Conservation (phyloP, 2,113 vertebrate genomes). For the Martes martes region DNA sequence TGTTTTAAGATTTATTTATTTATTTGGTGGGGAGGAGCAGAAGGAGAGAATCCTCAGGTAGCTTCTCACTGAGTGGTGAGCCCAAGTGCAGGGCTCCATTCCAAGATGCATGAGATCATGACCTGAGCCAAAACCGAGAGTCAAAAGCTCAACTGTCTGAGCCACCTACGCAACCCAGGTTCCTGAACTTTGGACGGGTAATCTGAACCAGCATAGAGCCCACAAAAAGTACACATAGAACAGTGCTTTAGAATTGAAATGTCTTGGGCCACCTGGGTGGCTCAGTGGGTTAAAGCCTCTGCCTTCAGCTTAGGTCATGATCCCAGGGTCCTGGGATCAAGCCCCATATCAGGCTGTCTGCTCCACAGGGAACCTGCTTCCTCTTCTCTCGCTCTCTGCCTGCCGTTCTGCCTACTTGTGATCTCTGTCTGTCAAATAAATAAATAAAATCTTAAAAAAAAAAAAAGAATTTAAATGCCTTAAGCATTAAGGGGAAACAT, state of each 20-base stretch:
- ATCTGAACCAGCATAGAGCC: fast-evolving
- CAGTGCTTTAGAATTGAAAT: neutral
- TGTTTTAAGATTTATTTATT: neutral
- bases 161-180: neutral
- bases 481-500: neutral
- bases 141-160: neutral
- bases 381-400: too few relatives aligned
- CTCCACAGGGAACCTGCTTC: too few relatives aligned
- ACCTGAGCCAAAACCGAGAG: neutral
- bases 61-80: neutral
- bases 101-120: neutral
- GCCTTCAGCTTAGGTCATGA: too few relatives aligned
- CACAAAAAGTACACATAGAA: neutral
- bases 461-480: neutral
- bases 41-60: neutral
- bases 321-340: too few relatives aligned
- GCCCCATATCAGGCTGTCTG: too few relatives aligned
- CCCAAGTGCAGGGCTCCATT: neutral
- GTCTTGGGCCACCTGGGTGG: neutral
- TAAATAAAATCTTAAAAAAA: too few relatives aligned
- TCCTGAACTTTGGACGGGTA: neutral
- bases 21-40: neutral
- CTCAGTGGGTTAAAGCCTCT: too few relatives aligned
- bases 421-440: too few relatives aligned
- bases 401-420: too few relatives aligned